Evolutionary conservation across 1,140 invertebrate genomes (phyloP), one percentile per base, ranked within the genome.

Genomic region (Drosophila neocordata): DNA sequence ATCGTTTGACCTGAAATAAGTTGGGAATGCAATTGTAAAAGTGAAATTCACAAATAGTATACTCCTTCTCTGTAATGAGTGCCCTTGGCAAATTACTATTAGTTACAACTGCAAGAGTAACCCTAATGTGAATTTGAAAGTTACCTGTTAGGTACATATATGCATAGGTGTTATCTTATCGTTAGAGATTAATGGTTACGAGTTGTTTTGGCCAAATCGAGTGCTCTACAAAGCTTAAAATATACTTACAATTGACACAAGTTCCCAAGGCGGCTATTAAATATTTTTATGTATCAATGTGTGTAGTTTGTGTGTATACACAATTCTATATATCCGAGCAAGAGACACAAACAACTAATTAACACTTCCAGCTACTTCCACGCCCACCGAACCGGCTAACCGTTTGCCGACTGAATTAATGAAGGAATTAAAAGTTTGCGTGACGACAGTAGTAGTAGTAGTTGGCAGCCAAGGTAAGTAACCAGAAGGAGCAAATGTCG

Each of bases 311-410:
- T 15, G 51, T 34, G 34, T 58, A 58, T 58, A 56, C 20, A 15
- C 9, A 35, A 18, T 38, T 37, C 35, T 56, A 7, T 11, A 48
- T 48, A 20, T 20, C 41, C 56, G 57, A 64, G 15, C 60, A 69
- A 55, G 62, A 83, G 81, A 77, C 58, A 78, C 77, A 81, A 87
- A 79, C 83, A 87, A 82, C 83, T 87, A 87, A 87, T 87, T 87
- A 87, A 87, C 82, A 88, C 83, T 87, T 87, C 78, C 82, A 87
- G 70, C 82, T 82, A 82, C 83, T 79, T 88, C 74, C 75, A 88
- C 82, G 83, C 78, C 82, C 80, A 87, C 83, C 74, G 61, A 60
- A 60, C 65, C 82, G 78, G 56, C 78, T 71, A 76, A 82, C 81
- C 74, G 81, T 87, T 82, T 78, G 74, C 83, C 82, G 60, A 68